Evolutionary conservation across 1,140 invertebrate genomes (phyloP).

Genomic region (Macrosteles quadrilineatus): DNA sequence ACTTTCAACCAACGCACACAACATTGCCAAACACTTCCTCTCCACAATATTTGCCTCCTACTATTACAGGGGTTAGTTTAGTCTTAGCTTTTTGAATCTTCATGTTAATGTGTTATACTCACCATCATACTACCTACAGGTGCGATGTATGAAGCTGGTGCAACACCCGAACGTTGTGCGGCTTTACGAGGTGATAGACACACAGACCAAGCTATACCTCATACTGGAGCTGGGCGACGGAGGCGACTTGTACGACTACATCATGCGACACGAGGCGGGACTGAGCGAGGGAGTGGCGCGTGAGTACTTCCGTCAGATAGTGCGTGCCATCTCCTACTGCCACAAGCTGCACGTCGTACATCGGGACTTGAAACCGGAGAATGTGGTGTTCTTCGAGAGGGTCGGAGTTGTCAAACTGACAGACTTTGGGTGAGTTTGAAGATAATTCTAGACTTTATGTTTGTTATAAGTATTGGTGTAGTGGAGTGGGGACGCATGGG

Average conservation of each 20-base stretch:
- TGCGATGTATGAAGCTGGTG: constrained; percentile 98
- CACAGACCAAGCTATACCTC: constrained; percentile 92
- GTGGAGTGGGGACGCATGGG: neutral
- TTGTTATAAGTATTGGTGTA: neutral
- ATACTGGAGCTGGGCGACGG: constrained; percentile 98
- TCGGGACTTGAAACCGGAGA: constrained; percentile 97
- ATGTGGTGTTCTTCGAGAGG: constrained; percentile 99
- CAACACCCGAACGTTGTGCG: constrained; percentile 98
- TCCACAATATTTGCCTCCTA: too few relatives aligned
- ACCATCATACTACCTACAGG: too few relatives aligned
- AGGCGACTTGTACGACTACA: constrained; percentile 98
- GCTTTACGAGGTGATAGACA: constrained; percentile 99
- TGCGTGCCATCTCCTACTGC: constrained; percentile 96
- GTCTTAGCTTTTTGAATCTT: too few relatives aligned
- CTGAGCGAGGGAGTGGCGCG: constrained; percentile 68
- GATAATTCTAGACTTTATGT: too few relatives aligned
- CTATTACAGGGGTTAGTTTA: too few relatives aligned
- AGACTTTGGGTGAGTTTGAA: constrained; percentile 78
- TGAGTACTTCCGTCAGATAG: constrained; percentile 95
- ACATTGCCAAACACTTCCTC: too few relatives aligned
- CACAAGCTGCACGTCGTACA: constrained; percentile 93
- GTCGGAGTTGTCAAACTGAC: constrained; percentile 97
- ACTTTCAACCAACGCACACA: too few relatives aligned
- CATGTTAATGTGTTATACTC: too few relatives aligned
- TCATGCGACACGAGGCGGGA: constrained; percentile 92